Evolutionary conservation across 2,113 vertebrate species (phyloP).

Genomic region (Pelobates fuscus): DNA sequence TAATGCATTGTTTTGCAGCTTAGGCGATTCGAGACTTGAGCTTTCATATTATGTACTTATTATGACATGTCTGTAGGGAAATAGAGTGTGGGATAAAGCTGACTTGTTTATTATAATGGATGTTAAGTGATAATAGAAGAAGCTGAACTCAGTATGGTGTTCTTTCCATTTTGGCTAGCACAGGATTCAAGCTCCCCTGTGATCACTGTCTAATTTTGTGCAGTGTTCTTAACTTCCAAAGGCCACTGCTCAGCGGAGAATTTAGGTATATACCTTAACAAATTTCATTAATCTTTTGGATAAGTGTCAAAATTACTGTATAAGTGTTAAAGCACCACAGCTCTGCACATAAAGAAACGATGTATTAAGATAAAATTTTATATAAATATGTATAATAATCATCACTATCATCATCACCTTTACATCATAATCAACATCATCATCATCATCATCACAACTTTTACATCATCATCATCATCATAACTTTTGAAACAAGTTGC

Average conservation of each 20-base stretch:
- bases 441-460: no score
- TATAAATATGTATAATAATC: background rate
- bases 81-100: constrained; percentile 54
- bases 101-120: constrained; percentile 46
- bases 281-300: constrained; percentile 19
- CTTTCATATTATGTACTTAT: constrained; percentile 43
- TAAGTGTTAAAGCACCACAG: constrained; percentile 1
- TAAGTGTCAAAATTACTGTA: constrained; percentile 1
- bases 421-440: no score
- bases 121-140: constrained; percentile 35
- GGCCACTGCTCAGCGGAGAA: constrained; percentile 3
- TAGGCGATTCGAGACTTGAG: constrained; percentile 35
- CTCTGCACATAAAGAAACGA: background rate
- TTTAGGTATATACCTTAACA: background rate
- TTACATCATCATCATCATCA: no score
- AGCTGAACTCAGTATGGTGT: constrained; percentile 25
- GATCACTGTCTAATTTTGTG: constrained; percentile 1
- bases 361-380: no score
- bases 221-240: constrained; percentile 7
- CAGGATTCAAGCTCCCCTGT: background rate
- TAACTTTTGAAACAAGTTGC: no score
- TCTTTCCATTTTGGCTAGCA: constrained; percentile 17
- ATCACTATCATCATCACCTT: no score
- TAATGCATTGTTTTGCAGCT: constrained; percentile 20
- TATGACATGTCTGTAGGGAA: constrained; percentile 46